phyloP scores from a whole-genome alignment of 2,888 invertebrate genomes.

The Brachynemurus nebulosus region DNA sequence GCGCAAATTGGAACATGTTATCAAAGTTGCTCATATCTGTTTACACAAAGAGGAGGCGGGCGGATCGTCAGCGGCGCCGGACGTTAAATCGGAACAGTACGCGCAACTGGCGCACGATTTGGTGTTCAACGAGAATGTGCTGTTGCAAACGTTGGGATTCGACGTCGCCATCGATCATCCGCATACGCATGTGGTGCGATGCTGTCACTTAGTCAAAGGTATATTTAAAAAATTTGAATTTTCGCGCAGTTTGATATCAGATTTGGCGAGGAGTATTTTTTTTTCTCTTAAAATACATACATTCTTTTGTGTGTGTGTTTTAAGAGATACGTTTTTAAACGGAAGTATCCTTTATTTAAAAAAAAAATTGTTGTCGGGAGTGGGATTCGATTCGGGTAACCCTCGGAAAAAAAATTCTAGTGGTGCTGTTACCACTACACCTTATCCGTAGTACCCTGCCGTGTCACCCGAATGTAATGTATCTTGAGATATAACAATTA shows the following conservation, averaged over 20 bases:
- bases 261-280: no score
- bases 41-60: constrained; percentile 51
- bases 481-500: no score
- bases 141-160: constrained; percentile 94
- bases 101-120: constrained; percentile 76
- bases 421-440: no score
- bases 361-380: not conserved
- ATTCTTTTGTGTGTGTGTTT: no score
- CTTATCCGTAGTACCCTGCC: no score
- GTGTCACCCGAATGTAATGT: no score
- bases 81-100: constrained; percentile 55
- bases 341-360: not conserved
- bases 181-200: constrained; percentile 90
- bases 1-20: constrained; percentile 92
- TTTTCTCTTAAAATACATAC: no score
- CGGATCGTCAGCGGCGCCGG: constrained; percentile 60
- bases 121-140: constrained; percentile 91
- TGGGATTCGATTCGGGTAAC: no score
- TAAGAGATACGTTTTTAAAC: no score
- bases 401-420: no score
- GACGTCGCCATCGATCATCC: constrained; percentile 98
- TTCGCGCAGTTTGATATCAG: constrained; percentile 7
- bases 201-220: constrained; percentile 94
- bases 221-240: no score
- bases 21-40: constrained; percentile 78